Evolutionary conservation across 2,888 invertebrate species (phyloP), one percentile per base, ranked within the genome.

Genomic region (Cheilosia grossa): DNA sequence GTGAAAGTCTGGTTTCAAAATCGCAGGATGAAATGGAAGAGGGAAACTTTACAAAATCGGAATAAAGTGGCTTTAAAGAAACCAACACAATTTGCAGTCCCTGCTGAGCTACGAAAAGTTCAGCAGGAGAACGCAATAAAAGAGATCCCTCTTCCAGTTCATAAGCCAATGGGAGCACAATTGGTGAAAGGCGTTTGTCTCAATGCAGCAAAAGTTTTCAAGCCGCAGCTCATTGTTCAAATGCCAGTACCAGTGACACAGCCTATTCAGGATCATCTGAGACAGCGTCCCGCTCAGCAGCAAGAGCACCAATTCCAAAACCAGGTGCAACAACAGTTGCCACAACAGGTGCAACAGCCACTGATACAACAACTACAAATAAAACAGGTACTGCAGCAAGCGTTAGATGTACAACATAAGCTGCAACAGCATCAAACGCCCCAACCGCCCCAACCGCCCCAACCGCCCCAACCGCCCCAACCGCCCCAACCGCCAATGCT

Each of bases 1-100:
- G 96, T 96, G 87, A 96, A 96, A 92, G 95, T 96, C 89, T 96
- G 96, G 96, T 96, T 97, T 90, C 96, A 96, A 91, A 96, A 96
- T 92, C 93, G 96, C 42, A 93, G 96, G 9, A 97, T 96, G 96
- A 96, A 96, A 90, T 95, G 94, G 93, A 96, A 96, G 42, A 89
- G 89, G 82, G 88, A 27, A 19, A 69, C 33, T 4, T 33, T 21
- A 5, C 4, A 27, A 5, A 33, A 58, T 19, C 21, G 19, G 0
- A 24, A 24, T 24, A 24, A 24, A 30, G 13, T 47, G 2, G 15
- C 15, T 13, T n/a, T 33, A 1, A 33, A 56, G 33, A 30, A 27
- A n/a, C 19, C 30, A 30, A 30, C 30, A 24, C 2, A 24, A 24
- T 24, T 24, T 24, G 24, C 24, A 2, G 24, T 24, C 24, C 24